A percentile compares a stretch with the other conserved stretches of the same genome.
phyloP scores from a whole-genome alignment of 2,888 invertebrate genomes.

The Teleiodes luculella region DNA sequence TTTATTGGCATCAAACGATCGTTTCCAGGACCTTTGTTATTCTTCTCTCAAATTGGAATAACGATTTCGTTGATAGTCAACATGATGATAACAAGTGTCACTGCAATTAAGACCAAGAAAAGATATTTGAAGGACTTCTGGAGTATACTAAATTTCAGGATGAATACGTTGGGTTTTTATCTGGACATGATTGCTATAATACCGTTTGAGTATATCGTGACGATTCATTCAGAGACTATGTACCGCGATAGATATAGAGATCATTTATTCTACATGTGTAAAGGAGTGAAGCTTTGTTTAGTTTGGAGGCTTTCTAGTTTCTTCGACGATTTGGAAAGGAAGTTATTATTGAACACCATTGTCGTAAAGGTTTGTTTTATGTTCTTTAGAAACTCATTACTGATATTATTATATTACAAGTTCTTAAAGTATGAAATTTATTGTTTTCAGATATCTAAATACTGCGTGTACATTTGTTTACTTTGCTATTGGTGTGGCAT shows the following conservation, averaged over 20 bases:
- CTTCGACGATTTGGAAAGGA: slow-evolving; percentile 63
- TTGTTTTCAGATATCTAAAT: slow-evolving; percentile 55
- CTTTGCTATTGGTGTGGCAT: slow-evolving; percentile 75
- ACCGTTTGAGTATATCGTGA: slow-evolving; percentile 70
- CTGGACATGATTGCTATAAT: slow-evolving; percentile 70
- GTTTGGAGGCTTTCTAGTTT: slow-evolving; percentile 70
- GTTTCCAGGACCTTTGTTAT: slow-evolving; percentile 59
- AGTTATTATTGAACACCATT: slow-evolving; percentile 58
- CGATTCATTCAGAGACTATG: slow-evolving; percentile 49
- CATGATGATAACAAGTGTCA: slow-evolving; percentile 58
- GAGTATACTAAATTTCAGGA: slow-evolving; percentile 57
- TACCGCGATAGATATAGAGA: slow-evolving; percentile 59
- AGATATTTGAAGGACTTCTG: slow-evolving; percentile 51
- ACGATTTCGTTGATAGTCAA: slow-evolving; percentile 63
- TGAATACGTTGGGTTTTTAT: slow-evolving; percentile 71
- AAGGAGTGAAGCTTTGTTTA: slow-evolving; percentile 73
- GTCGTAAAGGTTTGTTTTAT: slow-evolving; percentile 50
- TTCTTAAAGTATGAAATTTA: too few species aligned
- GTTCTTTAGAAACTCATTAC: neutral
- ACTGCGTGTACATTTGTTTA: slow-evolving; percentile 62
- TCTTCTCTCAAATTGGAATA: slow-evolving; percentile 57
- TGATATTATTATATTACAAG: too few species aligned
- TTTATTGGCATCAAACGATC: slow-evolving; percentile 60
- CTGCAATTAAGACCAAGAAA: slow-evolving; percentile 70
- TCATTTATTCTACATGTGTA: slow-evolving; percentile 69